phyloP scores from a whole-genome alignment of 2,113 vertebrate species.

The Tonatia bakeri region DNA sequence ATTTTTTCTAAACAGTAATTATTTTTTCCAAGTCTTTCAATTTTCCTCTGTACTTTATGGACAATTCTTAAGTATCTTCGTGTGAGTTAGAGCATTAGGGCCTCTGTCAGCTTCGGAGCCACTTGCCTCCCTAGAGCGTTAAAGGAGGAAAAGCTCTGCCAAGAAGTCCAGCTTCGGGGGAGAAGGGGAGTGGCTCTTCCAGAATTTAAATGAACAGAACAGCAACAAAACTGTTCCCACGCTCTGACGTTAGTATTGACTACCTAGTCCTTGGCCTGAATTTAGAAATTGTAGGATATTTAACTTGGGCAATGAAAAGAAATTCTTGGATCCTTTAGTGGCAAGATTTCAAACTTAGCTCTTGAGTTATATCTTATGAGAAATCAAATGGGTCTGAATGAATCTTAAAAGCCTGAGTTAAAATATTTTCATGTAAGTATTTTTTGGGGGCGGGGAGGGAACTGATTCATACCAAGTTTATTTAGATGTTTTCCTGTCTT shows the following conservation, averaged over 20 bases:
- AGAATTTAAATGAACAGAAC: neutral
- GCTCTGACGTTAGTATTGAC: no score
- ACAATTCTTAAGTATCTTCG: neutral
- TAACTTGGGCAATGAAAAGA: neutral
- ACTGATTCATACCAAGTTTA: constrained; percentile 36
- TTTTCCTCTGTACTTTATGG: neutral
- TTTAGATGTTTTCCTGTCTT: constrained; percentile 57
- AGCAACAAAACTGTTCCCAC: neutral
- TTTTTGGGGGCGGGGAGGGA: neutral
- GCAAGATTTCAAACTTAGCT: neutral
- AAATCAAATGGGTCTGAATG: neutral
- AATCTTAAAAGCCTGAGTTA: neutral
- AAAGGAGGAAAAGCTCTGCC: neutral
- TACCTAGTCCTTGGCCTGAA: neutral
- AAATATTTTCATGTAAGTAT: neutral
- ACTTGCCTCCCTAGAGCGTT: neutral
- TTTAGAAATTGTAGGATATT: neutral
- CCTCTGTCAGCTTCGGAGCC: neutral
- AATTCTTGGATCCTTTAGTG: neutral
- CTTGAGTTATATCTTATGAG: neutral
- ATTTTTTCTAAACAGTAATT: neutral
- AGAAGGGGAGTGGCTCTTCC: neutral
- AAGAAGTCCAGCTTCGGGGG: neutral
- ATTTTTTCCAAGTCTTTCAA: neutral
- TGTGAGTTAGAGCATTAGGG: neutral